phyloP scores from a whole-genome alignment of 2,797 vertebrate species.

The Pseudochromis fuscus region DNA sequence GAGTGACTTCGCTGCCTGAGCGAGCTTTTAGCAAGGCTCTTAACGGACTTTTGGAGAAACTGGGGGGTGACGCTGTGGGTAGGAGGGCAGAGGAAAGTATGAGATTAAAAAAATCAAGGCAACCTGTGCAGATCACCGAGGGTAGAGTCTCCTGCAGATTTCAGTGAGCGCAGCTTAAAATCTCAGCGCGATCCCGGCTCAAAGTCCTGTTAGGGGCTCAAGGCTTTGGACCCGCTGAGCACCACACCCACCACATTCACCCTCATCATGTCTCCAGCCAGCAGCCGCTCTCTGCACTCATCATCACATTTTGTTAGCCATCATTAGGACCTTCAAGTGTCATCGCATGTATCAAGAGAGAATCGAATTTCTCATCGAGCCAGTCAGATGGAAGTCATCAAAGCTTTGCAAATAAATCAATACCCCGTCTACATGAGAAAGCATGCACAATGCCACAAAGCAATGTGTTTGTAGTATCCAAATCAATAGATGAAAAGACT shows the following conservation, averaged over 20 bases:
- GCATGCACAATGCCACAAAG: constrained; percentile 63
- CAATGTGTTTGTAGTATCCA: constrained; percentile 66
- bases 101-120: constrained; percentile 32
- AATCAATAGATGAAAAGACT: constrained; percentile 80
- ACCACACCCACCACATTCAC: constrained; percentile 11
- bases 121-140: constrained; percentile 42
- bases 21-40: constrained; percentile 90
- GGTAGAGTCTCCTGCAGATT: constrained; percentile 16
- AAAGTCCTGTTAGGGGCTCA: constrained; percentile 29
- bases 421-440: constrained; percentile 76
- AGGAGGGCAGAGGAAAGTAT: constrained; percentile 34
- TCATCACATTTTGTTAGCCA: constrained; percentile 60
- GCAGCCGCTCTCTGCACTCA: constrained; percentile 33
- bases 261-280: constrained; percentile 25
- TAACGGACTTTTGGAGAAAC: constrained; percentile 92
- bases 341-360: constrained; percentile 58
- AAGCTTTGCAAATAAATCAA: constrained; percentile 80
- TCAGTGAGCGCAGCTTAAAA: constrained; percentile 4
- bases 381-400: constrained; percentile 71
- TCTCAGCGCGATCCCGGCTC: constrained; percentile 13
- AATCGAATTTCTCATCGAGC: constrained; percentile 67
- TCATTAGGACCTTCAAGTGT: constrained; percentile 56
- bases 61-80: constrained; percentile 90
- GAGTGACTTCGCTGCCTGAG: constrained; percentile 90
- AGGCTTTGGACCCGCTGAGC: constrained; percentile 22